Evolutionary conservation across 2,888 invertebrate species (phyloP), one percentile per base, ranked within the genome.

Genomic region (Polydrusus cervinus): DNA sequence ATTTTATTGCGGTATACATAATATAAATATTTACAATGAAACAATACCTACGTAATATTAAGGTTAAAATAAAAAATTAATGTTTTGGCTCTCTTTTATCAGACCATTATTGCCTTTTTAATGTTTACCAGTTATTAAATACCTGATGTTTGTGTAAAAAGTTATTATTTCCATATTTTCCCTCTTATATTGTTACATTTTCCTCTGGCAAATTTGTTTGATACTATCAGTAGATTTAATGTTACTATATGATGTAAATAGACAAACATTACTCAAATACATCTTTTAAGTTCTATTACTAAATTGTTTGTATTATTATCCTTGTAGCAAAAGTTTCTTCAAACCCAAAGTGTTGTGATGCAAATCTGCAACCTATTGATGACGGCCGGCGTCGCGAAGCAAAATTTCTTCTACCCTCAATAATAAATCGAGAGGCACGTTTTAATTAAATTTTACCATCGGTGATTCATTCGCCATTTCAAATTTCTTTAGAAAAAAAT

Each of bases 221-320:
- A 81, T 80, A 82, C 81, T 79, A 80, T 79, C 79, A 81, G 76
- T 80, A 81, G 82, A 81, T 79, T 81, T 84, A 81, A 82, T 82
- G 81, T 84, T 81, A 81, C 80, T 82, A 80, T 83, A 80, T 80
- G 80, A 71, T 84, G 83, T 83, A 83, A 79, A 83, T 83, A 83
- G 79, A 81, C 73, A 82, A 80, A 80, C 81, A 81, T 82, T 83
- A 83, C 79, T 82, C 82, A 82, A 83, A 84, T 83, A 83, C 83
- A 83, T 79, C 81, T 81, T 81, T 78, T 83, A 82, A 82, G 81
- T 83, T 84, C 79, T 82, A 81, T 82, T 82, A 82, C 77, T 79
- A 64, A 75, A 45, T 38, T 38, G 38, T 55, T 7, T 34, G 16
- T 57, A 7, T 38, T 57, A 34, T 57, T 57, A 13, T 57, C 38